These are phyloP conservation scores for Prionace glauca DNA, from an alignment of 2,797 vertebrate genomes.

Conservation along the genomic window DNA sequence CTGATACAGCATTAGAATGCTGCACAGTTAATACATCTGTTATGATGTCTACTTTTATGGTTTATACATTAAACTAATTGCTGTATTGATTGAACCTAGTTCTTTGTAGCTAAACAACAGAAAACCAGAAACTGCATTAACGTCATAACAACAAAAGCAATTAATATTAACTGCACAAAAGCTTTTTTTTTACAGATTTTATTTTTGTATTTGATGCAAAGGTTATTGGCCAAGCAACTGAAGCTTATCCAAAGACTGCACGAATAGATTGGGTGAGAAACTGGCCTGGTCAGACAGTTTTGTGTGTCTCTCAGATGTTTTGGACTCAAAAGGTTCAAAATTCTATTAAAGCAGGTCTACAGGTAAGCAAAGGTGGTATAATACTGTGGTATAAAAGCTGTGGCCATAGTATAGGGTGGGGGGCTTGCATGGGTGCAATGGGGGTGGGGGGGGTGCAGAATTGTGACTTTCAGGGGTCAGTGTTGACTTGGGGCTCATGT, in stretches of 20 bases:
- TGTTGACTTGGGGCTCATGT: too few relatives aligned
- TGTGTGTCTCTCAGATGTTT: conserved; percentile 81
- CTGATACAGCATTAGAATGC: neutral
- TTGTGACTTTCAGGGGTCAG: too few relatives aligned
- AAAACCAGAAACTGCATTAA: neutral
- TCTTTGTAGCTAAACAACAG: neutral
- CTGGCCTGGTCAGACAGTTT: conserved; percentile 82
- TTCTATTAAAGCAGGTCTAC: conserved; percentile 62
- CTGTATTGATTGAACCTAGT: neutral
- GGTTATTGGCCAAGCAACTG: conserved; percentile 70
- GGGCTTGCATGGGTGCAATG: too few relatives aligned
- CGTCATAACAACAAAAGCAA: neutral
- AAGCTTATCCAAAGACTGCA: conserved; percentile 61
- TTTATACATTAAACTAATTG: neutral
- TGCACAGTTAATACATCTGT: neutral
- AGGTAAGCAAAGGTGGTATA: conserved; percentile 50
- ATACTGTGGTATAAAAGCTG: too few relatives aligned
- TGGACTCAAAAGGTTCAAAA: conserved; percentile 76
- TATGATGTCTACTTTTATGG: neutral
- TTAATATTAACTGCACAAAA: neutral
- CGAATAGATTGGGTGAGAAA: conserved; percentile 73
- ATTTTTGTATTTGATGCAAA: conserved; percentile 45
- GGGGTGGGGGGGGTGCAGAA: too few relatives aligned
- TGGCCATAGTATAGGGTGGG: too few relatives aligned
- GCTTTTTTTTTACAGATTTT: neutral